Percentiles rank a stretch among this genome's conserved stretches.
phyloP scores from a whole-genome alignment of 2,888 invertebrate genomes.

The Acronicta aceris region DNA sequence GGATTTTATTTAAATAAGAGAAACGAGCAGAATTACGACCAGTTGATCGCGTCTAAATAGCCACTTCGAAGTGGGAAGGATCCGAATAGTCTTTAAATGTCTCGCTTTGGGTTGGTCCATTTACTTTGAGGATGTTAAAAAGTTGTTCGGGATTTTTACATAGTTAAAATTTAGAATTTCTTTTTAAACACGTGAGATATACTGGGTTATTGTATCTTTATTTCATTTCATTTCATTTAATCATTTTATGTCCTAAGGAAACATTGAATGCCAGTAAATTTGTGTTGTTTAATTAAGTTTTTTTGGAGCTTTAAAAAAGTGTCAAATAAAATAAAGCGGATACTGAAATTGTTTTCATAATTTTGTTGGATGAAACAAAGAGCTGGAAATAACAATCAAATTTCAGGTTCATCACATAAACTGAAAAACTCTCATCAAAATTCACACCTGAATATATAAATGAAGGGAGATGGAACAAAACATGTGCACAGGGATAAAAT shows the following conservation, averaged over 20 bases:
- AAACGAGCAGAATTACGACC: slow-evolving; percentile 41
- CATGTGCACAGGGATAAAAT: slow-evolving; percentile 4
- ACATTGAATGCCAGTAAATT: neutral
- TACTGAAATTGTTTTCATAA: neutral
- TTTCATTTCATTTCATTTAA: too few relatives aligned
- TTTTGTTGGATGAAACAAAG: neutral
- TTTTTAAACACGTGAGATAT: slow-evolving; percentile 43
- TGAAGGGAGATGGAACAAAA: slow-evolving; percentile 9
- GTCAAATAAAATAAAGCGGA: too few relatives aligned
- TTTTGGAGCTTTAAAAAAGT: too few relatives aligned
- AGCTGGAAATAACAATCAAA: slow-evolving; percentile 14
- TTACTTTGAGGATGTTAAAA: slow-evolving; percentile 41
- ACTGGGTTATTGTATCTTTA: slow-evolving; percentile 37
- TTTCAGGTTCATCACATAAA: slow-evolving; percentile 13
- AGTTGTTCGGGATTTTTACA: slow-evolving; percentile 42
- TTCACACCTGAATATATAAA: slow-evolving; percentile 12
- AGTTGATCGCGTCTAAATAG: slow-evolving; percentile 45
- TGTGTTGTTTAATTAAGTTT: too few relatives aligned
- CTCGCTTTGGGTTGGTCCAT: slow-evolving; percentile 34
- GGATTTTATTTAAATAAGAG: slow-evolving; percentile 44
- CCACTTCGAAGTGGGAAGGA: slow-evolving; percentile 47
- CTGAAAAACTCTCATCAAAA: slow-evolving; percentile 23
- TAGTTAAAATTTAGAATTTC: slow-evolving; percentile 45
- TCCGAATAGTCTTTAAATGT: slow-evolving; percentile 45
- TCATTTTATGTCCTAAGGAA: neutral